phyloP scores from a whole-genome alignment of 2,113 vertebrate species.

The Mobula hypostoma region DNA sequence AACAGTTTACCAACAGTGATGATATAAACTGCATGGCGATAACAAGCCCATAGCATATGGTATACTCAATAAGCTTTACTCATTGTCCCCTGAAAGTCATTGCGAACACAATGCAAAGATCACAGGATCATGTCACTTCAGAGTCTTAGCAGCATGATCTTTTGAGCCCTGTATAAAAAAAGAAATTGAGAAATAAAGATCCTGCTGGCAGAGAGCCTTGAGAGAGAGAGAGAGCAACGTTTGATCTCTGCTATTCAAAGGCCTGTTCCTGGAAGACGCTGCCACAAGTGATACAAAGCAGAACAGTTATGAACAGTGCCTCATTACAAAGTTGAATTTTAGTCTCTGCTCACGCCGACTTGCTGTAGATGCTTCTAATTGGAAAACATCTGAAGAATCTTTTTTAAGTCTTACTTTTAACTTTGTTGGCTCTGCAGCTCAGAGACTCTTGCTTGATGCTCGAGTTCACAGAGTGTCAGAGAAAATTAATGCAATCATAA shows the following conservation, averaged over 20 bases:
- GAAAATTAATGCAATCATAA: constrained; percentile 34
- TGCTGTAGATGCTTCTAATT: not conserved
- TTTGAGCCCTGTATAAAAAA: constrained; percentile 32
- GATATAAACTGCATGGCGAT: not conserved
- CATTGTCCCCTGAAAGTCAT: constrained; percentile 16
- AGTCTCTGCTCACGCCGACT: constrained; percentile 15
- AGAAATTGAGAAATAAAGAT: constrained; percentile 5
- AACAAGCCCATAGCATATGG: not conserved
- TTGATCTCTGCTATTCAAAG: constrained; percentile 35
- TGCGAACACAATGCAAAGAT: constrained; percentile 15
- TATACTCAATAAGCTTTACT: not conserved
- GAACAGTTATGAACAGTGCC: constrained; percentile 25
- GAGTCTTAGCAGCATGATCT: constrained; percentile 24
- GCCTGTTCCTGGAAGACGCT: constrained; percentile 19
- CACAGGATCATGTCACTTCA: constrained; percentile 23
- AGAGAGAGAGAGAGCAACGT: constrained; percentile 31
- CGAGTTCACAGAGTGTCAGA: not conserved
- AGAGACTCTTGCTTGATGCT: not conserved
- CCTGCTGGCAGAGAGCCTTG: constrained; percentile 21
- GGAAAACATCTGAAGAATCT: constrained; percentile 33
- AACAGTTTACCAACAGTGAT: not conserved
- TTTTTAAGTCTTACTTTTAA: constrained; percentile 17
- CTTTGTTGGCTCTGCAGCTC: not conserved
- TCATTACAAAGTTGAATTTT: constrained; percentile 34
- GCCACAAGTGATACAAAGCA: constrained; percentile 32